phyloP scores from a whole-genome alignment of 2,888 invertebrate genomes.

The Branchipolynoe longqiensis region DNA sequence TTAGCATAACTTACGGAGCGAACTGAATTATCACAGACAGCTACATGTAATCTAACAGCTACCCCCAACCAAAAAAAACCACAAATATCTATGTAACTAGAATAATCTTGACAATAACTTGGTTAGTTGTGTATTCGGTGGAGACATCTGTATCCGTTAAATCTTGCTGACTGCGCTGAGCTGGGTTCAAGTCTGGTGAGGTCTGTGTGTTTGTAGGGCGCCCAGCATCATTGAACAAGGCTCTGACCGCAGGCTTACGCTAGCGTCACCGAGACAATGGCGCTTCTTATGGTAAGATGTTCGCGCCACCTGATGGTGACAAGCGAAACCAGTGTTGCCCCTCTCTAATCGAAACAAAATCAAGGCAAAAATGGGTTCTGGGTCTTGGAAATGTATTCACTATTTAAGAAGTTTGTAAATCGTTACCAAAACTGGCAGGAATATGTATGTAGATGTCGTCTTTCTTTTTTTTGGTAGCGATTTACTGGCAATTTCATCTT shows the following conservation, averaged over 20 bases:
- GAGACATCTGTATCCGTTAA: not conserved
- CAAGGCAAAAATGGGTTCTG: not conserved
- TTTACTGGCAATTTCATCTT: no score
- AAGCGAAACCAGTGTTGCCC: conserved; percentile 26
- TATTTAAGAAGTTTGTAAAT: not conserved
- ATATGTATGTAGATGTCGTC: not conserved
- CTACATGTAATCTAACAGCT: no score
- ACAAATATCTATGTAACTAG: no score
- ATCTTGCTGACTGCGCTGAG: conserved; percentile 10
- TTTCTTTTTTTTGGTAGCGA: not conserved
- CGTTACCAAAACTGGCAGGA: not conserved
- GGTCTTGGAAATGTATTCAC: not conserved
- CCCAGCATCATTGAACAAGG: not conserved
- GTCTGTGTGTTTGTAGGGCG: conserved; percentile 52
- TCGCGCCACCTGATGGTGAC: conserved; percentile 29
- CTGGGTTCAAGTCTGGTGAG: conserved; percentile 49
- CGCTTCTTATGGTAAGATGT: conserved; percentile 44
- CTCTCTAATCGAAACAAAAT: not conserved
- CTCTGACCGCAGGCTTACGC: conserved; percentile 17
- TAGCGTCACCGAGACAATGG: conserved; percentile 32
- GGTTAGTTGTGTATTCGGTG: no score
- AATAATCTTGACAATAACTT: no score
- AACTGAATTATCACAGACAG: no score
- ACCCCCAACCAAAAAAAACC: no score
- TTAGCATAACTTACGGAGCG: no score